These are phyloP conservation scores for Gasterosteus nipponicus DNA, from an alignment of 2,113 vertebrate species.

Conservation along the genomic window DNA sequence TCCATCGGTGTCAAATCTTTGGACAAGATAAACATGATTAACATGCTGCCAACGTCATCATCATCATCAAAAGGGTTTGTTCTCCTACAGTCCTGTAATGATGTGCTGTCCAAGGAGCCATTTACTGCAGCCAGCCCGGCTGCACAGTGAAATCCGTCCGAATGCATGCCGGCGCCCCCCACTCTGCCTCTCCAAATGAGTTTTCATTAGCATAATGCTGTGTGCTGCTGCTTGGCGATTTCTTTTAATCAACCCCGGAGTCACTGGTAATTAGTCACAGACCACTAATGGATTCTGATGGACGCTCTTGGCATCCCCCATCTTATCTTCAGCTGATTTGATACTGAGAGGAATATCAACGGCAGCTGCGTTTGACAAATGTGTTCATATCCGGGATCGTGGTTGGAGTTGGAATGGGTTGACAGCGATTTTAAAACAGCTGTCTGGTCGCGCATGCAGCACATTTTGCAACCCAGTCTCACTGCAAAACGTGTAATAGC, in stretches of 20 bases:
- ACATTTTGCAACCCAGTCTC: too few species aligned
- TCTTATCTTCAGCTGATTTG: slow-evolving; percentile 41
- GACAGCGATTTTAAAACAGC: too few species aligned
- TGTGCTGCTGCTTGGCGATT: slow-evolving; percentile 71
- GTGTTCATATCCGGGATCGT: slow-evolving; percentile 27
- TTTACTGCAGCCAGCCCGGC: slow-evolving; percentile 42
- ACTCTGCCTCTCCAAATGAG: slow-evolving; percentile 73
- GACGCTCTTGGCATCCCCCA: slow-evolving; percentile 24
- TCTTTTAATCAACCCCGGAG: slow-evolving; percentile 80
- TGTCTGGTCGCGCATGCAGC: slow-evolving; percentile 6
- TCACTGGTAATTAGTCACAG: slow-evolving; percentile 75
- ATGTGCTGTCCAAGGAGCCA: slow-evolving; percentile 63
- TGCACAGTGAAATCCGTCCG: slow-evolving; percentile 51
- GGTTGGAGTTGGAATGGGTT: slow-evolving; percentile 28
- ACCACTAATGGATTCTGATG: slow-evolving; percentile 76
- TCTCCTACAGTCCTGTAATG: slow-evolving; percentile 42
- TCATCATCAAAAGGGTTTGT: slow-evolving; percentile 49
- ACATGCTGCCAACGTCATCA: slow-evolving; percentile 48
- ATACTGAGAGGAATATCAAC: slow-evolving; percentile 41
- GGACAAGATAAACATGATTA: slow-evolving; percentile 56
- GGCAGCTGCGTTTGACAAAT: slow-evolving; percentile 36
- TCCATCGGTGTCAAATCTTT: slow-evolving; percentile 33
- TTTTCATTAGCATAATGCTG: slow-evolving; percentile 79
- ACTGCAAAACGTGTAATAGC: too few species aligned
- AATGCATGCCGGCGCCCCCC: too few species aligned